Evolutionary conservation across 2,113 vertebrate species (phyloP).

Genomic region (Lampris incognitus): DNA sequence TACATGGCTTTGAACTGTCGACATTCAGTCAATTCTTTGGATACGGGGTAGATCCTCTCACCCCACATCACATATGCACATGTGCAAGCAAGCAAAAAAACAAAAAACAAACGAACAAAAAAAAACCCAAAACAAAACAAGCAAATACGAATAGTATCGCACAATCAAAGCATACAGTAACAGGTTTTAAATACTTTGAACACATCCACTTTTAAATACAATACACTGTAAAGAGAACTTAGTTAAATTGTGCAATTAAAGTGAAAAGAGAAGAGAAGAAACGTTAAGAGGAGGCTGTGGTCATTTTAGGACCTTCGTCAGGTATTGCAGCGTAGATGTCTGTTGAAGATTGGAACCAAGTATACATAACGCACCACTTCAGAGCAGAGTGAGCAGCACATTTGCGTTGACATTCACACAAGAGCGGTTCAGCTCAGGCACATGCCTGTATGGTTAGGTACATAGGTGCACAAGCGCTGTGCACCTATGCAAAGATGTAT

Average conservation of each 20-base stretch:
- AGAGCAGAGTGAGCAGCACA: conserved; percentile 45
- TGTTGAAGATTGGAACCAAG: conserved; percentile 14
- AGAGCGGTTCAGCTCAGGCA: conserved; percentile 62
- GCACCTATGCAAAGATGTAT: conserved; percentile 47
- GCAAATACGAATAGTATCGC: conserved; percentile 48
- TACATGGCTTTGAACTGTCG: conserved; percentile 70
- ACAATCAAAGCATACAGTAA: conserved; percentile 66
- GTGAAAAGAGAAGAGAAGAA: conserved; percentile 26
- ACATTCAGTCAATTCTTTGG: conserved; percentile 70
- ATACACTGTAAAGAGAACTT: conserved; percentile 68
- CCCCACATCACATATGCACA: conserved; percentile 42
- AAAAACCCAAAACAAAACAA: conserved; percentile 31
- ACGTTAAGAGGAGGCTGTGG: conserved; percentile 55
- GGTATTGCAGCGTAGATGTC: conserved; percentile 36
- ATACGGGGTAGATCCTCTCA: conserved; percentile 17
- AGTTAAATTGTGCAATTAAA: conserved; percentile 68
- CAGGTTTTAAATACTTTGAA: conserved; percentile 66
- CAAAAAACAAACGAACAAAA: conserved; percentile 38
- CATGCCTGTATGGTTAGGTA: conserved; percentile 62
- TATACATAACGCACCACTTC: conserved; percentile 26
- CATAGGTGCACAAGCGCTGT: conserved; percentile 35
- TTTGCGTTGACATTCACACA: conserved; percentile 35
- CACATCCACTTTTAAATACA: conserved; percentile 73
- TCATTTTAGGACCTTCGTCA: conserved; percentile 70
- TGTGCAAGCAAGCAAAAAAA: conserved; percentile 49